Evolutionary conservation across 2,888 invertebrate genomes (phyloP), one percentile per base, ranked within the genome.

Genomic region (Apotomis turbidana): DNA sequence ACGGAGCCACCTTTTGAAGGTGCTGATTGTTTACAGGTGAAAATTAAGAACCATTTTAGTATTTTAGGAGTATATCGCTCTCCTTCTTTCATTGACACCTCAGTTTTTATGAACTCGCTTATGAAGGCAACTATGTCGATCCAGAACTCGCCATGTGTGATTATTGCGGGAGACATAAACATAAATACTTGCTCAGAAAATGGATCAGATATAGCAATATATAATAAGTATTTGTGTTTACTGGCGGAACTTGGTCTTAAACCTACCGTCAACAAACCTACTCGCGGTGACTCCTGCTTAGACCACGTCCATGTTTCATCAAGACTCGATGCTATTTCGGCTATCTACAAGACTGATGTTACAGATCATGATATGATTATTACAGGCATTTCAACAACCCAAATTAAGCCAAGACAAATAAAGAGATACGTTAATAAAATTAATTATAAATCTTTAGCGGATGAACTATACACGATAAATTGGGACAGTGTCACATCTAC

Each of bases 41-140:
- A 59, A 70, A 0, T 55, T n/a, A 1, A 63, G 70, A 8, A 9
- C n/a, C 3, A 49, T 73, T 1, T 62, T 9, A 59, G 61, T 0
- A 41, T 76, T 4, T 36, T 71, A 5, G 75, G 72, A 0, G 59
- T 74, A 3, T 78, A 77, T 51, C 69, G 76, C 4, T 75, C 76
- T 0, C 75, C 78, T 6, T 74, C 75, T 1, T 74, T 76, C 46
- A 46, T 3, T 0, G 49, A 72, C 12, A 38, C 13, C 3, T 44
- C 64, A n/a, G 62, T 8, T 6, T 44, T 44, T 44, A 44, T 44
- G 5, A 8, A 6, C 5, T 44, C 44, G 44, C 44, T 44, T 44
- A 8, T 6, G 5, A 6, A 6, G 8, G 44, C 44, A 6, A 5
- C 8, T 44, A 44, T 6, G 5, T 44, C 44, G 5, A 44, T 44